Base-by-base conservation (phyloP, 2,797 vertebrate species). In the Balearica regulorum region DNA sequence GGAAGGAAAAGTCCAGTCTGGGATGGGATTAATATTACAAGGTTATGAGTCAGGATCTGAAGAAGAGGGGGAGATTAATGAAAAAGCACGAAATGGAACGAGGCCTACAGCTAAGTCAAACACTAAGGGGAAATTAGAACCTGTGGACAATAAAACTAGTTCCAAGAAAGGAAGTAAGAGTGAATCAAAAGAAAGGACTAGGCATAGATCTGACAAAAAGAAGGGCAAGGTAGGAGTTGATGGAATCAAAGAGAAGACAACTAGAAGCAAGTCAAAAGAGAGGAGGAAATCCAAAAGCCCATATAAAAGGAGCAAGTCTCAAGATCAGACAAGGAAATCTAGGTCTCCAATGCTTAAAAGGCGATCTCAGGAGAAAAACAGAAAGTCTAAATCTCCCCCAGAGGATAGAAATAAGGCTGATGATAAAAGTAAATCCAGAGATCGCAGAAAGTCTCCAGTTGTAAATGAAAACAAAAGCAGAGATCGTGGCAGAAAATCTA, bases 31-130 rank as follows among this genome's bases (percentile, higher is more conserved):
- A 78, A 99, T 99, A 97, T 97, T 99, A 64, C 99, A 99, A 97
- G 99, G 99, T 49, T 99, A 99, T 87, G 99, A 99, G 97, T 99
- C 99, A 37, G 99, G 99, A 87, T 99, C 99, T 7, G 99, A 99
- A 97, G 99, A 99, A 96, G 99, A 99, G 58, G 99, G 98, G 16
- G 99, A 99, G 84, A 98, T 98, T 39, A 98, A 99, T 31, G 98
- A 98, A 20, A 98, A 99, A 82, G 98, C 98, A 14, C 98, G 99
- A 80, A 99, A 99, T 62, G 99, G 99, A 72, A 98, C 99, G 76
- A 98, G 98, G 95, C 98, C 98, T 54, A 96, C 98, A 93, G 97
- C 98, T 26, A 98, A 98, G 29, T 97, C 97, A 46, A 97, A 95
- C 82, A 37, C 94, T 83, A 99, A 99, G 98, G 98, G 98, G 73